phyloP scores from a whole-genome alignment of 2,113 vertebrate species.

The Blennius ocellaris region DNA sequence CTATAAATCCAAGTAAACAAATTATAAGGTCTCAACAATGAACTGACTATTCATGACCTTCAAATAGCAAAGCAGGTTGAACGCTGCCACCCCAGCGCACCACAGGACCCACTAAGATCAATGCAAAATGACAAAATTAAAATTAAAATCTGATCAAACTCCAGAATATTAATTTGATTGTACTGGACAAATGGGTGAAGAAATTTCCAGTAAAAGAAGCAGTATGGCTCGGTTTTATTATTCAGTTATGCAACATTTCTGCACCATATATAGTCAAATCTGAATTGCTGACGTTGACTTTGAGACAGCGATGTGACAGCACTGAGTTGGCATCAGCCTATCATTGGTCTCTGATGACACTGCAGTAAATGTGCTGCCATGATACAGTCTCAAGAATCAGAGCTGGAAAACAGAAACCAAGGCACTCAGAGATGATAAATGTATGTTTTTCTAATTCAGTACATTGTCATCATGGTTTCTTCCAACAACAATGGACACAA shows the following conservation, averaged over 20 bases:
- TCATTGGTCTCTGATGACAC: conserved; percentile 25
- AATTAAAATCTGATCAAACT: neutral
- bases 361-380: conserved; percentile 13
- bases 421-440: neutral
- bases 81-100: too few relatives aligned
- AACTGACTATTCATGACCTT: too few relatives aligned
- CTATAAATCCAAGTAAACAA: too few relatives aligned
- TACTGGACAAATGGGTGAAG: neutral
- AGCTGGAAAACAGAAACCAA: neutral
- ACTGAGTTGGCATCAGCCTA: conserved; percentile 5
- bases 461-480: neutral
- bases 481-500: neutral
- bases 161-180: neutral
- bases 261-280: neutral
- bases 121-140: neutral
- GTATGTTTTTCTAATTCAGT: neutral
- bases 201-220: neutral
- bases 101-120: too few relatives aligned
- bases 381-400: neutral
- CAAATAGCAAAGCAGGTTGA: too few relatives aligned
- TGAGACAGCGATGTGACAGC: neutral
- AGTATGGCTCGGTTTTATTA: neutral
- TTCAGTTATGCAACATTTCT: conserved; percentile 4
- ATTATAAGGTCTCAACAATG: too few relatives aligned
- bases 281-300: neutral